These are phyloP conservation scores for Lepisosteus oculatus DNA, from an alignment of 2,113 vertebrate genomes.

Conservation along the genomic window DNA sequence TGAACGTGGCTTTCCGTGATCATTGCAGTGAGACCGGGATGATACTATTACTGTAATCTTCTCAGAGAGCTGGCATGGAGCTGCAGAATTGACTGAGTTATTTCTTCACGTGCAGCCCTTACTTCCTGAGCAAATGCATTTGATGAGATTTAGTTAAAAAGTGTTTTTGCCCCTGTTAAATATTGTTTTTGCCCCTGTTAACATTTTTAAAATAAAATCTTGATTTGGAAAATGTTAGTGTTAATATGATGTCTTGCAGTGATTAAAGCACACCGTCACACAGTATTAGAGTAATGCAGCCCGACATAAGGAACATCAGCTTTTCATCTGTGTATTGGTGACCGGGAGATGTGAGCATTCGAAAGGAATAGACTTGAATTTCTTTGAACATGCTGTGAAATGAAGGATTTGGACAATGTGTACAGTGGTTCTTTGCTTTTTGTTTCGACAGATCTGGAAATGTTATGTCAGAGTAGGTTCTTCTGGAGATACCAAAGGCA, in stretches of 20 bases:
- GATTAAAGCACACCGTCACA: conserved; percentile 25
- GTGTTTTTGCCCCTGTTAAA: neutral
- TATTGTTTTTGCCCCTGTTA: too few species aligned
- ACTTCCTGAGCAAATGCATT: neutral
- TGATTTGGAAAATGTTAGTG: neutral
- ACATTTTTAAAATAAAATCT: neutral
- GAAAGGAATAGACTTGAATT: neutral
- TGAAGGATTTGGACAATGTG: conserved; percentile 38
- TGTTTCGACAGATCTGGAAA: conserved; percentile 43
- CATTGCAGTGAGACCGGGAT: neutral
- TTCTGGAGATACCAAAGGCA: conserved; percentile 23
- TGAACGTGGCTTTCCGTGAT: neutral
- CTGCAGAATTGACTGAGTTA: conserved; percentile 9
- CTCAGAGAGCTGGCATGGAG: conserved; percentile 5
- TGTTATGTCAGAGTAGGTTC: conserved; percentile 36
- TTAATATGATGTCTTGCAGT: conserved; percentile 6
- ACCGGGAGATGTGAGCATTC: neutral
- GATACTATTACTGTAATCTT: conserved; percentile 7
- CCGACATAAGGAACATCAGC: conserved; percentile 10
- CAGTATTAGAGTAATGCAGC: conserved; percentile 38
- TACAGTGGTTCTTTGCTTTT: conserved; percentile 44
- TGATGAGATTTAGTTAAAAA: neutral
- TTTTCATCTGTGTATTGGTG: neutral
- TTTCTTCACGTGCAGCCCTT: neutral
- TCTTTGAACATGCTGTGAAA: conserved; percentile 22